Evolutionary conservation across 2,888 invertebrate species (phyloP).

Genomic region (Cataglyphis livida): DNA sequence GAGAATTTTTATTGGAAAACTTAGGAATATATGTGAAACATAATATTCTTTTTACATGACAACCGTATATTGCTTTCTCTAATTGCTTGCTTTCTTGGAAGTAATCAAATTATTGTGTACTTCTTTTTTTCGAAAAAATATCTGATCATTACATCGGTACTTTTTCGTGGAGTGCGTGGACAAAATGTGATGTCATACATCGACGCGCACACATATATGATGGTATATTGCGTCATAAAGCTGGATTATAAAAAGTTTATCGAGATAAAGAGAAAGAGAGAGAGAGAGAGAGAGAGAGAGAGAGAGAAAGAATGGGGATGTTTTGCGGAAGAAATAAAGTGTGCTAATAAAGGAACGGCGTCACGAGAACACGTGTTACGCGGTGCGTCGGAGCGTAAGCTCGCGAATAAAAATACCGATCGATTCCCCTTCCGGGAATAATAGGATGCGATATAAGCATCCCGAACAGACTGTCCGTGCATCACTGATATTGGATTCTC

Average conservation of each 20-base stretch:
- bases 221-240: slow-evolving; percentile 37
- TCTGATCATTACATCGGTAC: background rate
- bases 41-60: background rate
- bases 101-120: slow-evolving; percentile 18
- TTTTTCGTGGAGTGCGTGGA: background rate
- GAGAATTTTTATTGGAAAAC: background rate
- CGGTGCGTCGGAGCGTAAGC: slow-evolving; percentile 28
- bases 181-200: slow-evolving; percentile 26
- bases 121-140: slow-evolving; percentile 7
- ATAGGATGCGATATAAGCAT: background rate
- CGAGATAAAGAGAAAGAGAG: background rate
- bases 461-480: slow-evolving; percentile 16
- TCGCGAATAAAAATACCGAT: slow-evolving; percentile 46
- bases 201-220: background rate
- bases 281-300: background rate
- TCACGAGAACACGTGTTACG: slow-evolving; percentile 37
- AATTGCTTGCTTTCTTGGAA: background rate
- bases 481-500: slow-evolving; percentile 32
- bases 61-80: background rate
- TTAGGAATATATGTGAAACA: background rate
- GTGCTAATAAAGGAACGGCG: slow-evolving; percentile 42
- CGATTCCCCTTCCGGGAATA: slow-evolving; percentile 39
- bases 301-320: background rate
- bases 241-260: slow-evolving; percentile 33
- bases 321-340: slow-evolving; percentile 44